Conservation (phyloP, 2,797 vertebrate genomes). For the Sebastes vulpes region DNA sequence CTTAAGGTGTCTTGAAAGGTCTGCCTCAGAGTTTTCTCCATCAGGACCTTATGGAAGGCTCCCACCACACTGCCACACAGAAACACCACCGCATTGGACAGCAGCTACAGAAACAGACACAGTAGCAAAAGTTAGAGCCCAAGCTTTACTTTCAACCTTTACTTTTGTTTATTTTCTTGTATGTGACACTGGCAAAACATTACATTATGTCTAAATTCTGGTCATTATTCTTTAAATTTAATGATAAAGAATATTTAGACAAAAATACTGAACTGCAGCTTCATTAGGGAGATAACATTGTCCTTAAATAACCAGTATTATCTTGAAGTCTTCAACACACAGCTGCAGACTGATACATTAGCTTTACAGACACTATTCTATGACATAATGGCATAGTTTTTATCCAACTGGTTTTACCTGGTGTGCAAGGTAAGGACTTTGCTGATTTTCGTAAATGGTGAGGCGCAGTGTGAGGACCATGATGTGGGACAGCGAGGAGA, state of each 20-base stretch:
- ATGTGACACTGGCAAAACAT: neutral
- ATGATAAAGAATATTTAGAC: neutral
- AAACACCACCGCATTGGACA: constrained; percentile 92
- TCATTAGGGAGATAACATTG: neutral
- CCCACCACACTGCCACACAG: constrained; percentile 93
- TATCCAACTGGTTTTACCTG: constrained; percentile 60
- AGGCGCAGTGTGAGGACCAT: constrained; percentile 83
- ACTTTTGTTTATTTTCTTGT: neutral
- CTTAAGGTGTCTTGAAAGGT: constrained; percentile 93
- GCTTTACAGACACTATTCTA: neutral
- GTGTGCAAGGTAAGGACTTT: constrained; percentile 76
- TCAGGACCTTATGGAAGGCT: constrained; percentile 94
- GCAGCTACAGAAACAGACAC: constrained; percentile 82
- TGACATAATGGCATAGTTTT: neutral
- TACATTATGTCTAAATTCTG: neutral
- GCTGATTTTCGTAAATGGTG: neutral
- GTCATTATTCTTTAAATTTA: neutral
- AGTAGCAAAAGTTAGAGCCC: constrained; percentile 12
- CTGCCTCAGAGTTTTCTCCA: constrained; percentile 93
- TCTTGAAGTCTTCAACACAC: neutral
- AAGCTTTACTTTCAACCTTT: neutral
- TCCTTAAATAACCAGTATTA: neutral
- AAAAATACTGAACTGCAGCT: neutral
- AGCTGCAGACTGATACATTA: neutral
- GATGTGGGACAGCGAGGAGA: constrained; percentile 92